phyloP scores from a whole-genome alignment of 2,797 vertebrate genomes.

The Triplophysa yarkandensis region DNA sequence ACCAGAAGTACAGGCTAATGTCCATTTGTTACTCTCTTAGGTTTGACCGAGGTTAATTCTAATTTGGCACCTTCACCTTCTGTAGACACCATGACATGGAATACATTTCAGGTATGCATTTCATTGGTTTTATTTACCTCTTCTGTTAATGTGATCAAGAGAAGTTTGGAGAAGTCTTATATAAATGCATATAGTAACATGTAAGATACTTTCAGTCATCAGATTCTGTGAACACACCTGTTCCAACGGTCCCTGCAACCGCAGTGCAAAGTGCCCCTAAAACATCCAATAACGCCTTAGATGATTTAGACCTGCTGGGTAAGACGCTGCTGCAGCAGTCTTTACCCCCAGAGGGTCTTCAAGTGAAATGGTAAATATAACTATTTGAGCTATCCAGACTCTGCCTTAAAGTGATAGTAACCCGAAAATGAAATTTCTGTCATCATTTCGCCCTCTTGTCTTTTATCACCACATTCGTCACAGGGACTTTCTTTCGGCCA shows the following conservation, averaged over 20 bases:
- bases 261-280: conserved; percentile 63
- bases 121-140: background rate
- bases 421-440: too few relatives aligned
- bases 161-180: background rate
- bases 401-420: too few relatives aligned
- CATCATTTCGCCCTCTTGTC: too few relatives aligned
- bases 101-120: conserved; percentile 84
- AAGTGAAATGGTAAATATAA: conserved; percentile 88
- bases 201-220: conserved; percentile 73
- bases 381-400: too few relatives aligned
- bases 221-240: conserved; percentile 71
- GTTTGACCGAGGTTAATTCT: conserved; percentile 82
- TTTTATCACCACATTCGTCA: too few relatives aligned
- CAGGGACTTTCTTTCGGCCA: too few relatives aligned
- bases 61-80: conserved; percentile 67
- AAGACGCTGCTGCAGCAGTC: conserved; percentile 93
- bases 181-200: background rate
- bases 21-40: conserved; percentile 66
- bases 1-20: background rate
- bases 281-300: conserved; percentile 79
- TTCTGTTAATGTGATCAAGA: background rate
- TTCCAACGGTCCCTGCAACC: conserved; percentile 54
- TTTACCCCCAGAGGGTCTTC: conserved; percentile 87
- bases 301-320: conserved; percentile 90
- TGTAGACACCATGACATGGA: conserved; percentile 83